phyloP scores from a whole-genome alignment of 2,113 vertebrate species.

The Spea bombifrons region DNA sequence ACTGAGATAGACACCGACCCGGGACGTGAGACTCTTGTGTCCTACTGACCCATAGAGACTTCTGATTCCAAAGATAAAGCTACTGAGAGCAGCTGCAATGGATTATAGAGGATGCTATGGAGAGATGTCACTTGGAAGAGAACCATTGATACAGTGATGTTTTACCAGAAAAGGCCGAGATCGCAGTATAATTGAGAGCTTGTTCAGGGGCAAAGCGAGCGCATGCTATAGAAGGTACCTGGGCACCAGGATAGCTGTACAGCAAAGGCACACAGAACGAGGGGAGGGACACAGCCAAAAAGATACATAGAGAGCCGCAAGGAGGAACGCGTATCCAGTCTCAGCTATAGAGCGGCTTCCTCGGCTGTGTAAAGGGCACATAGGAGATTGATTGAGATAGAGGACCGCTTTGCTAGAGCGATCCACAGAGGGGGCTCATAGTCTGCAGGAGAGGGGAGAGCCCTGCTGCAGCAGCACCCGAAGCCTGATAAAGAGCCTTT shows the following conservation, averaged over 20 bases:
- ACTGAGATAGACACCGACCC: not conserved
- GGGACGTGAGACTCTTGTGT: not conserved
- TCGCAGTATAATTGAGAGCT: not conserved
- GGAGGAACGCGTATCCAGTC: not conserved
- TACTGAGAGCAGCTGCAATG: not conserved
- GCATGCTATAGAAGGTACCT: not conserved
- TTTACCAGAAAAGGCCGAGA: not conserved
- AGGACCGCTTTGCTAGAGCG: not conserved
- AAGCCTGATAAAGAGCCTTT: not conserved
- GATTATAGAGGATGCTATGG: not conserved
- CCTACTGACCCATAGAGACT: not conserved
- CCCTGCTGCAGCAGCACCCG: not conserved
- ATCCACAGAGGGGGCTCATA: not conserved
- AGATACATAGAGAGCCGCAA: not conserved
- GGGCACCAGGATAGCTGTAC: constrained; percentile 5
- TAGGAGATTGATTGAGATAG: not conserved
- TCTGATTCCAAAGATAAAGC: not conserved
- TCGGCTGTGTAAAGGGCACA: not conserved
- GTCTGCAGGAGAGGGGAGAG: not conserved
- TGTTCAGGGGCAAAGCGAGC: not conserved
- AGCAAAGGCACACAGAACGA: not conserved
- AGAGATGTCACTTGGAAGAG: not conserved
- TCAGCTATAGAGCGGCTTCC: not conserved
- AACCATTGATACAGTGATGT: not conserved
- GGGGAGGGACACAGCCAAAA: constrained; percentile 5